phyloP scores from a whole-genome alignment of 2,888 invertebrate species.

The Papilio protenor region DNA sequence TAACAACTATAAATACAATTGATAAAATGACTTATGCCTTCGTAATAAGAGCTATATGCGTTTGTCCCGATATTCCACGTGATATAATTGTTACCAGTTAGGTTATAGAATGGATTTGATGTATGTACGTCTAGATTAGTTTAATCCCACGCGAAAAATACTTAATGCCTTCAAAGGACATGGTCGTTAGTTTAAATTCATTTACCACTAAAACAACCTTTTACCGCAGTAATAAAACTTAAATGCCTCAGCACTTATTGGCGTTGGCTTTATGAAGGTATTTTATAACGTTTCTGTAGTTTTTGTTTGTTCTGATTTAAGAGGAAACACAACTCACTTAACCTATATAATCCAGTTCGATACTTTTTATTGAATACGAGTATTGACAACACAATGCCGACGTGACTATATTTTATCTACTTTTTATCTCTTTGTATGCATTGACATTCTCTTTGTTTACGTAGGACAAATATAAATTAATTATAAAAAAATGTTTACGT shows the following conservation, averaged over 20 bases:
- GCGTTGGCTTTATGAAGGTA: constrained; percentile 35
- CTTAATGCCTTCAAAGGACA: constrained; percentile 52
- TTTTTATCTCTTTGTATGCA: background rate
- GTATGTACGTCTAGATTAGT: constrained; percentile 48
- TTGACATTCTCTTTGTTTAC: constrained; percentile 12
- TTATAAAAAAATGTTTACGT: background rate
- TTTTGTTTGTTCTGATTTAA: constrained; percentile 17
- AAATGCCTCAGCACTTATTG: constrained; percentile 41
- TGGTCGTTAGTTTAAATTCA: constrained; percentile 43
- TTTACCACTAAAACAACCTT: constrained; percentile 41
- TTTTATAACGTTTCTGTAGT: constrained; percentile 30
- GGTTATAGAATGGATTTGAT: constrained; percentile 47
- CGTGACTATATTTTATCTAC: background rate
- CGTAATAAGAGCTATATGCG: background rate
- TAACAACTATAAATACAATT: constrained; percentile 12
- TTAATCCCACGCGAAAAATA: constrained; percentile 47
- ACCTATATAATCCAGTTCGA: constrained; percentile 19
- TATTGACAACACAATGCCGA: constrained; percentile 10
- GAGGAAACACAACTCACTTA: constrained; percentile 23
- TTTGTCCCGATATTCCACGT: background rate
- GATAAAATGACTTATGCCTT: constrained; percentile 8
- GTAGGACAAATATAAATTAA: background rate
- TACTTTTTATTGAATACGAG: constrained; percentile 16
- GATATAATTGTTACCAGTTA: constrained; percentile 35
- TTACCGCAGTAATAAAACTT: constrained; percentile 41